These are phyloP conservation scores for Amazona guildingii DNA, from an alignment of 2,113 vertebrate species.

Conservation along the genomic window DNA sequence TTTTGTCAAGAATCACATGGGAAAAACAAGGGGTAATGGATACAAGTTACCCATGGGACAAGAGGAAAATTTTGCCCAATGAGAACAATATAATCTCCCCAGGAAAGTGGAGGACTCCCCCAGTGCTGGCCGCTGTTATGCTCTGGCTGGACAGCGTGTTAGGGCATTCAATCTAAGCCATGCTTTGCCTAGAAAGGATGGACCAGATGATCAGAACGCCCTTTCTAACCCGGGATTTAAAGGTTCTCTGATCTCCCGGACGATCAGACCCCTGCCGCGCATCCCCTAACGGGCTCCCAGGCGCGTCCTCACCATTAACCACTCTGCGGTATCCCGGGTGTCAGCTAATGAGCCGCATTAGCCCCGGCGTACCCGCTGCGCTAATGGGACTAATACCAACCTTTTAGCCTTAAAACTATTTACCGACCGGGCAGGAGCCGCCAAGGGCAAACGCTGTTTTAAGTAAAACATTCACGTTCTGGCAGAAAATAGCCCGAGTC, in stretches of 20 bases:
- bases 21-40: neutral
- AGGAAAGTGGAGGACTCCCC: neutral
- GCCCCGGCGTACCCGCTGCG: accelerated
- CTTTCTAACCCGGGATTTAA: neutral
- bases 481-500: accelerated
- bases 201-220: neutral
- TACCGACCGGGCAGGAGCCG: neutral
- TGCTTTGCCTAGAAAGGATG: neutral
- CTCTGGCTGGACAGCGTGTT: neutral
- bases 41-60: neutral
- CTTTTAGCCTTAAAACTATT: neutral
- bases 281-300: neutral
- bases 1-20: neutral
- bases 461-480: neutral
- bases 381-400: neutral
- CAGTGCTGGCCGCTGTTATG: neutral
- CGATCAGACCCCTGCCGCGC: accelerated
- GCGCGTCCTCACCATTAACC: accelerated
- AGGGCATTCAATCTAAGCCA: neutral
- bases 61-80: neutral
- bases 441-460: neutral
- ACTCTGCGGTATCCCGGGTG: neutral
- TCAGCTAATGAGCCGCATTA: neutral
- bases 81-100: neutral
- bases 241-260: neutral